Evolutionary conservation across 2,113 vertebrate species (phyloP), one percentile per base, ranked within the genome.

Genomic region (Acanthochromis polyacanthus): DNA sequence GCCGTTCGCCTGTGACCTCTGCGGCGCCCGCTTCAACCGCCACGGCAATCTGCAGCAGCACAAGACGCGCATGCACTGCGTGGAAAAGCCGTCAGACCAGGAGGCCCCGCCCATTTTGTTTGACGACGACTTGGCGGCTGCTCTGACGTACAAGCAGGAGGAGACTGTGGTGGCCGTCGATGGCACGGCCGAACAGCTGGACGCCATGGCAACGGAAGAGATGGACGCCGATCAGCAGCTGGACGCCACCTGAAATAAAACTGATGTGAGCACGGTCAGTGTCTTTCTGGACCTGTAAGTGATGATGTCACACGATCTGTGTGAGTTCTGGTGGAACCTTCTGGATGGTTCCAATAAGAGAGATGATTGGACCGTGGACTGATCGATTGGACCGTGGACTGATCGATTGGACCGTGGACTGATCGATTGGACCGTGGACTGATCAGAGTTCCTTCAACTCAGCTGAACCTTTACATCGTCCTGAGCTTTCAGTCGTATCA

Each of bases 1-100:
- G 4, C 91, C 91, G 0, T 83, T 75, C 3, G 40, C 60, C 78
- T 93, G 91, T 4, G 83, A 92, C 22, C 75, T 89, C 28, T 93
- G 90, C 78, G 0, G 53, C 1, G 88, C 89, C 0, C 58, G 80
- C 61, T 93, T 93, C 72, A 91, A 90, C 69, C 90, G 91, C 67
- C 52, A 36, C 0, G 90, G 91, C 0, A 93, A 93, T 88, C 80
- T 93, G 80, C 81, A 90, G 73, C 91, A 93, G 72, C 91, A 93
- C 80, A 64, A 14, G 40, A 78, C 28, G 23, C 91, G 91, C 30
- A 84, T 93, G 84, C 91, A 93, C 3, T 86, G 83, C 0, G 30
- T 80, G 7, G 77, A 67, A 25, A 15, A 4, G 15, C 40, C 1
- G 0, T 7, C 46, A 0, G 15, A 14, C 0, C 76, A 81, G 0